Percentiles rank a stretch among this genome's conserved stretches.
These are phyloP conservation scores for Prosopocoilus inquinatus DNA, from an alignment of 2,888 invertebrate species.

Conservation along the genomic window DNA sequence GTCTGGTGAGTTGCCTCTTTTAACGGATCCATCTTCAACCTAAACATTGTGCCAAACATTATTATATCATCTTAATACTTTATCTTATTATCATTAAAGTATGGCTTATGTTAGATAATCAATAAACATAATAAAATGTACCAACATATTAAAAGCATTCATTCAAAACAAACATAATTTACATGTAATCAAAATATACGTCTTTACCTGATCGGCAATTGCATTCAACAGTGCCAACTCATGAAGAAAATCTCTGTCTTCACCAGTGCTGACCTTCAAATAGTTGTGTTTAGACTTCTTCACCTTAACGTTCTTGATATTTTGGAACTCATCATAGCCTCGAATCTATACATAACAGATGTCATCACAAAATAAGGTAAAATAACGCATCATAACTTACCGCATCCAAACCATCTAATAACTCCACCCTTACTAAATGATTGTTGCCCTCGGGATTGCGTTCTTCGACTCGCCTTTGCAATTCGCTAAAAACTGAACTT, in stretches of 20 bases:
- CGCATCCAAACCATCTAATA: slow-evolving; percentile 56
- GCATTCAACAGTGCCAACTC: slow-evolving; percentile 61
- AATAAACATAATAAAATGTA: too few species aligned
- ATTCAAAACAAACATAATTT: too few species aligned
- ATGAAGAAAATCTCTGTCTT: slow-evolving; percentile 61
- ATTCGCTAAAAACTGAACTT: slow-evolving; percentile 58
- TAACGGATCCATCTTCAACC: slow-evolving; percentile 52
- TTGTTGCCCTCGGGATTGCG: slow-evolving; percentile 61
- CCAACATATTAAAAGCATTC: too few species aligned
- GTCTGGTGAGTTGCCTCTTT: slow-evolving; percentile 60
- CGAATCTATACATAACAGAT: slow-evolving; percentile 44
- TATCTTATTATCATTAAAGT: slow-evolving; percentile 15
- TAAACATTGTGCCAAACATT: slow-evolving; percentile 29
- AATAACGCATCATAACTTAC: slow-evolving; percentile 1
- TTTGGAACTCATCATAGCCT: slow-evolving; percentile 44
- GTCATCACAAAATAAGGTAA: background rate
- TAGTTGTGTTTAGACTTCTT: slow-evolving; percentile 34
- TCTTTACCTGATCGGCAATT: slow-evolving; percentile 55
- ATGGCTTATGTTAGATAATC: background rate
- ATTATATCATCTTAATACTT: background rate
- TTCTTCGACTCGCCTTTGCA: slow-evolving; percentile 60
- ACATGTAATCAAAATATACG: too few species aligned
- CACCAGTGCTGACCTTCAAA: slow-evolving; percentile 52
- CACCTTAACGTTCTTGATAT: slow-evolving; percentile 38
- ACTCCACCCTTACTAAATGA: slow-evolving; percentile 62